phyloP scores from a whole-genome alignment of 2,113 vertebrate genomes.

The Beaufortia kweichowensis region DNA sequence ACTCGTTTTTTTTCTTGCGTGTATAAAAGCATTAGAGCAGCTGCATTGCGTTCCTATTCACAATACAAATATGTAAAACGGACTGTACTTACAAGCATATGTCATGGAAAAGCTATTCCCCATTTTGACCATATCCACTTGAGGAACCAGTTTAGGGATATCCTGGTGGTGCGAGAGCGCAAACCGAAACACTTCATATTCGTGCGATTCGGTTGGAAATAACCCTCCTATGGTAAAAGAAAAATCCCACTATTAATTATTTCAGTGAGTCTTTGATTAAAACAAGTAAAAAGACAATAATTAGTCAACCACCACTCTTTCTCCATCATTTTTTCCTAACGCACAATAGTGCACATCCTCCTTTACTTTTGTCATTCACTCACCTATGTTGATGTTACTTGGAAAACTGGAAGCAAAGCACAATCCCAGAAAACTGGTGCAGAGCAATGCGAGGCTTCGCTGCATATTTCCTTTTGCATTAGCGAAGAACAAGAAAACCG shows the following conservation, averaged over 20 bases:
- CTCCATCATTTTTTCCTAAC: neutral
- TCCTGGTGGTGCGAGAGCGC: slow-evolving; percentile 95
- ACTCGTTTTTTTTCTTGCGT: neutral
- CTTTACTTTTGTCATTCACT: slow-evolving; percentile 60
- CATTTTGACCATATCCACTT: slow-evolving; percentile 98
- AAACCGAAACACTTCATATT: slow-evolving; percentile 99
- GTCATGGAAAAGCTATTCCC: slow-evolving; percentile 99
- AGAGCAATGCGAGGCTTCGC: slow-evolving; percentile 96
- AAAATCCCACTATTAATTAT: slow-evolving; percentile 28
- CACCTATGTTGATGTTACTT: slow-evolving; percentile 99
- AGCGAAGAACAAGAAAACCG: slow-evolving; percentile 89
- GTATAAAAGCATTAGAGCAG: slow-evolving; percentile 10
- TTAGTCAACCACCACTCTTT: neutral
- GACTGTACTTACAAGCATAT: slow-evolving; percentile 91
- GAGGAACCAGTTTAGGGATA: slow-evolving; percentile 96
- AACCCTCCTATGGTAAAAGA: slow-evolving; percentile 83
- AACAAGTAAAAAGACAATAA: neutral
- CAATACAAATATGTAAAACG: neutral
- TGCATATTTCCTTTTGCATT: slow-evolving; percentile 99
- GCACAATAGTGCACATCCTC: neutral
- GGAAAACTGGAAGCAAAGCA: slow-evolving; percentile 98
- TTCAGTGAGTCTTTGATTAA: neutral
- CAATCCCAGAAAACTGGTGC: slow-evolving; percentile 96
- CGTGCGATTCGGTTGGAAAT: slow-evolving; percentile 94
- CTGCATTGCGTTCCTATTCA: neutral